Conservation (phyloP, 2,888 invertebrate genomes). For the Automeris io region DNA sequence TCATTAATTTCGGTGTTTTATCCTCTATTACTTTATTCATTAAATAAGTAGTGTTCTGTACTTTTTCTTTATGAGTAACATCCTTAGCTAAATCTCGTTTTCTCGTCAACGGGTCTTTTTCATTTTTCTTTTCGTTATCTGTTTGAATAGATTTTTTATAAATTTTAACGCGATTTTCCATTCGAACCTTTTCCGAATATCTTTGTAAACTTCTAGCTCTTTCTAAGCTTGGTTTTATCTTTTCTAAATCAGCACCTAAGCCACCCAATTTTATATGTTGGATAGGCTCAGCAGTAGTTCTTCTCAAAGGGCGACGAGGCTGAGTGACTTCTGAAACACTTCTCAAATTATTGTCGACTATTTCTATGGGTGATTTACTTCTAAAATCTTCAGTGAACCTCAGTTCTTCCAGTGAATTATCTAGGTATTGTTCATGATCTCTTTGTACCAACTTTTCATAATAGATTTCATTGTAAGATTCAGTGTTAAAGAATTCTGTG, state of each 20-base stretch:
- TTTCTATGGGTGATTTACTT: slow-evolving; percentile 22
- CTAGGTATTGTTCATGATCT: slow-evolving; percentile 36
- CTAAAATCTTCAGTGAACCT: slow-evolving; percentile 27
- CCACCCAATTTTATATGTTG: slow-evolving; percentile 56
- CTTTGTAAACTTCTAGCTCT: slow-evolving; percentile 66
- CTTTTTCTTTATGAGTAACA: slow-evolving; percentile 18
- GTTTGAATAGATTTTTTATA: slow-evolving; percentile 52
- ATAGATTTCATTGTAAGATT: slow-evolving; percentile 63
- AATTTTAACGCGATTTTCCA: slow-evolving; percentile 62
- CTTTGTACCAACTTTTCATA: slow-evolving; percentile 54
- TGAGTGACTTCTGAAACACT: slow-evolving; percentile 60
- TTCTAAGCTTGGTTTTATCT: slow-evolving; percentile 59
- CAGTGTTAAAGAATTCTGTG: slow-evolving; percentile 55
- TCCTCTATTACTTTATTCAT: slow-evolving; percentile 43
- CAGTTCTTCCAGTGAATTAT: slow-evolving; percentile 44
- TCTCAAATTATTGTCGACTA: slow-evolving; percentile 38
- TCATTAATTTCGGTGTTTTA: slow-evolving; percentile 23
- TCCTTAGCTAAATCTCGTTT: slow-evolving; percentile 21
- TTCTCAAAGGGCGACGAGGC: slow-evolving; percentile 34
- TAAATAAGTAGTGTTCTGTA: slow-evolving; percentile 42
- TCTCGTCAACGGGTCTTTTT: slow-evolving; percentile 24
- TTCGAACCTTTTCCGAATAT: slow-evolving; percentile 66
- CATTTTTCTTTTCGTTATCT: slow-evolving; percentile 35
- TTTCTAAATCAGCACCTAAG: slow-evolving; percentile 60
- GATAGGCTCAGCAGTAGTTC: slow-evolving; percentile 38